phyloP scores from a whole-genome alignment of 2,797 vertebrate genomes.

The Cirrhinus mrigala region DNA sequence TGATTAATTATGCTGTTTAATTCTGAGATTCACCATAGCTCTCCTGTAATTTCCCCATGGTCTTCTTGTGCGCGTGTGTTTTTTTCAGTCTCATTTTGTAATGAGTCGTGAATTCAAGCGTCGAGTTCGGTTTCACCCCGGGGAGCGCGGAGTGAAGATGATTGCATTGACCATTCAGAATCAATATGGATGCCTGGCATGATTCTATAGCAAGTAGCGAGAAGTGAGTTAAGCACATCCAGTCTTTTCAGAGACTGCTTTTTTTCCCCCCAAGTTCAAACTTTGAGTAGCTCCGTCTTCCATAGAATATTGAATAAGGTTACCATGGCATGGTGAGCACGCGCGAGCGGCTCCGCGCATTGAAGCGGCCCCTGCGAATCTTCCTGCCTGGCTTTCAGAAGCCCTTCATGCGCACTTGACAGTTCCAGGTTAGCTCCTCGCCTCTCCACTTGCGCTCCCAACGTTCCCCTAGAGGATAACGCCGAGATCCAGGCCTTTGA shows the following conservation, averaged over 20 bases:
- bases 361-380: conserved; percentile 62
- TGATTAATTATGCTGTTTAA: conserved; percentile 88
- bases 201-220: conserved; percentile 47
- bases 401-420: conserved; percentile 78
- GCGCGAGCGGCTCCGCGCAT: conserved; percentile 54
- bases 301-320: conserved; percentile 62
- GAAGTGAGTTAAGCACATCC: conserved; percentile 48
- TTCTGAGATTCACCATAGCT: conserved; percentile 79
- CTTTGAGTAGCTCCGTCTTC: conserved; percentile 54
- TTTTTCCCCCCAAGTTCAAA: conserved; percentile 49
- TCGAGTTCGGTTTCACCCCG: conserved; percentile 66
- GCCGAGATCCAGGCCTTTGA: conserved; percentile 83
- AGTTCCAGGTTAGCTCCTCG: conserved; percentile 82
- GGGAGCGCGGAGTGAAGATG: conserved; percentile 74
- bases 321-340: conserved; percentile 54
- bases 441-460: conserved; percentile 72
- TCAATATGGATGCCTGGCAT: conserved; percentile 56
- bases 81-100: conserved; percentile 71
- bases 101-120: conserved; percentile 81
- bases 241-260: conserved; percentile 48
- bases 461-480: conserved; percentile 77
- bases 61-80: conserved; percentile 79
- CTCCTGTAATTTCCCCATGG: conserved; percentile 83
- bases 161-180: conserved; percentile 75
- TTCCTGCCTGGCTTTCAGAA: conserved; percentile 65